Evolutionary conservation across 2,888 invertebrate species (phyloP).

Genomic region (Morinoia aosen): DNA sequence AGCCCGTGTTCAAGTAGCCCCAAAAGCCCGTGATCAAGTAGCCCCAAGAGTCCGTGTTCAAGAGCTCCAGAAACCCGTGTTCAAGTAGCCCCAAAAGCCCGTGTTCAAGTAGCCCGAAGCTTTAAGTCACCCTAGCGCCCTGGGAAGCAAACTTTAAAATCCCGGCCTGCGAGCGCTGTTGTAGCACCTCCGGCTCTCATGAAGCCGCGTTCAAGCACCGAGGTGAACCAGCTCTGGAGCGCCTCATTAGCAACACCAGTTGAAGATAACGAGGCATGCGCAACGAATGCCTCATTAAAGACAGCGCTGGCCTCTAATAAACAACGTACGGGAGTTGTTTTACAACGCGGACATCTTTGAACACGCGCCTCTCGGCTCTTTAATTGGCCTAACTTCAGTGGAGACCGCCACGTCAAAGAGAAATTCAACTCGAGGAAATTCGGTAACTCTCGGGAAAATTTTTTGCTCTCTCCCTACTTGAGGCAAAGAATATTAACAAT

Average conservation of each 20-base stretch:
- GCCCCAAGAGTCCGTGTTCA: too few species aligned
- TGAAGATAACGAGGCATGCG: slow-evolving; percentile 2
- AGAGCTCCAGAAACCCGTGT: too few species aligned
- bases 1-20: too few species aligned
- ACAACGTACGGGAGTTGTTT: background rate
- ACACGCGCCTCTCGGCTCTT: background rate
- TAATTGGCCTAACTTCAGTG: background rate
- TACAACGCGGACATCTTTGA: background rate
- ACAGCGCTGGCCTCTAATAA: slow-evolving; percentile 15
- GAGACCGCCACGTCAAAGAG: background rate
- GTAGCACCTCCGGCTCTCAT: too few species aligned
- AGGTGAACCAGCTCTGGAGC: background rate
- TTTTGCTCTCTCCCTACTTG: background rate
- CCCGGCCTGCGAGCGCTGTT: too few species aligned
- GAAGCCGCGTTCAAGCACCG: background rate
- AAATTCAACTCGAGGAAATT: background rate
- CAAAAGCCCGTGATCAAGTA: too few species aligned
- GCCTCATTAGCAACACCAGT: slow-evolving; percentile 16
- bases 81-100: too few species aligned
- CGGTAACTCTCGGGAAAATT: background rate
- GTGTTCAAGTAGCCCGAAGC: too few species aligned
- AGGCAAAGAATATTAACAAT: too few species aligned
- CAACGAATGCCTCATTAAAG: slow-evolving; percentile 48
- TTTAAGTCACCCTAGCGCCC: background rate
- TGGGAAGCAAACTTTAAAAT: background rate